Conservation (phyloP, 35 echinoderm and acorn worm species). For the Lytechinus variegatus region DNA sequence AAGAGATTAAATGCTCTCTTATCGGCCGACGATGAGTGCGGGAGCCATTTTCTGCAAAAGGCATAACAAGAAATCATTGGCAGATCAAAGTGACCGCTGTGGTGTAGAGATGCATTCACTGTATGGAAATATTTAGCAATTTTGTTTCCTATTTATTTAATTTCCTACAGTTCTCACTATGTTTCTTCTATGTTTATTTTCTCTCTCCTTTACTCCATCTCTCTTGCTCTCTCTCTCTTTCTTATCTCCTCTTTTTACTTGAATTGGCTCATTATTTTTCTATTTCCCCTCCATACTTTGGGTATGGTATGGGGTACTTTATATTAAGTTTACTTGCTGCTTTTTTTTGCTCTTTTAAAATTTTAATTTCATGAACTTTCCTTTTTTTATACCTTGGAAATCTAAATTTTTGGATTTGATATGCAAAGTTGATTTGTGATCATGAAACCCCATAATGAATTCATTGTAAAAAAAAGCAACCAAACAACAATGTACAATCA, state of each 20-base stretch:
- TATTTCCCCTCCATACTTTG: not conserved
- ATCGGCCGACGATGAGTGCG: not conserved
- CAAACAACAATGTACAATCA: too few species aligned
- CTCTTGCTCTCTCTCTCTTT: not conserved
- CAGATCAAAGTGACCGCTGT: slow-evolving; percentile 8
- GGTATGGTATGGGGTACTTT: too few species aligned
- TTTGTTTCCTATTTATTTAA: not conserved
- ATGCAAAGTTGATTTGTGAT: too few species aligned
- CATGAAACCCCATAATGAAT: too few species aligned
- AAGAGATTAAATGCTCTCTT: slow-evolving; percentile 40
- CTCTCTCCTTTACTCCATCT: not conserved
- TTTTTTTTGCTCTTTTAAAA: too few species aligned
- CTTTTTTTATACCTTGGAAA: too few species aligned
- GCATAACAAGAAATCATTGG: not conserved
- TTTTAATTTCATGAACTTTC: too few species aligned
- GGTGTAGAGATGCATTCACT: not conserved
- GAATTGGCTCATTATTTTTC: not conserved
- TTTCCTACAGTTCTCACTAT: too few species aligned
- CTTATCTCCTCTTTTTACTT: not conserved
- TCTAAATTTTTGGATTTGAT: too few species aligned
- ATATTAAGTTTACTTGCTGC: too few species aligned
- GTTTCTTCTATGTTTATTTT: not conserved
- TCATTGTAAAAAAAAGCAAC: too few species aligned
- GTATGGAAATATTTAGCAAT: not conserved
- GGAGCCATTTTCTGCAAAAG: slow-evolving; percentile 25